Evolutionary conservation across 2,113 vertebrate genomes (phyloP), one percentile per base, ranked within the genome.

Genomic region (Saccopteryx leptura): DNA sequence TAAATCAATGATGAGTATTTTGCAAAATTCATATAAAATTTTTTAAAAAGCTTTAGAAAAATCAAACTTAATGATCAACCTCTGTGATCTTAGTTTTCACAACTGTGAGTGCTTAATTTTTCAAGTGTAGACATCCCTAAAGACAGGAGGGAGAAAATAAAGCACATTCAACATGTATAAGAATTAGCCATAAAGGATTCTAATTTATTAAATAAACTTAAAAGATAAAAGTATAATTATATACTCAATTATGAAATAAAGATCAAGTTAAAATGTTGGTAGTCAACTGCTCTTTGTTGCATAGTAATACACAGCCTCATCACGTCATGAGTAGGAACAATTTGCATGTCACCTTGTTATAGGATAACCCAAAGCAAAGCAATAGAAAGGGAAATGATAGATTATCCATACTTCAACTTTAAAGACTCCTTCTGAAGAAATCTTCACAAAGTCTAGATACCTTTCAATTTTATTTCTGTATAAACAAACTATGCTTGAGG

Each of bases 401-500:
- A 78, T 79, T 90, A 92, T 85, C 46, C 69, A 82, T 82, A 63
- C 69, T 89, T 65, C 78, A 83, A 11, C 82, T 89, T 66, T 50
- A 81, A 93, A 96, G 52, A 83, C 85, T 56, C n/a, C 50, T 68
- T 72, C 17, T 83, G 58, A 89, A 91, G 86, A 72, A 46, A 72
- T 17, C 61, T 75, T 97, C 71, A 66, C 15, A 48, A 92, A 86
- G 52, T 87, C 63, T 79, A 81, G 87, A 95, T 94, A 90, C 17
- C 19, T 87, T 96, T 90, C 87, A 9, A 39, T 93, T 71, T 90
- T 81, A 75, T 83, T 84, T 92, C 69, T 85, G 48, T 24, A 74
- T 79, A 96, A 93, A 95, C 86, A 96, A 93, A 95, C 86, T 95
- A 88, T 84, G 50, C 60, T 80, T 91, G 48, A 96, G 87, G 63